Percentiles rank a stretch among this genome's conserved stretches.
These are phyloP conservation scores for Thamnophis elegans DNA, from an alignment of 2,797 vertebrate genomes.

Conservation along the genomic window DNA sequence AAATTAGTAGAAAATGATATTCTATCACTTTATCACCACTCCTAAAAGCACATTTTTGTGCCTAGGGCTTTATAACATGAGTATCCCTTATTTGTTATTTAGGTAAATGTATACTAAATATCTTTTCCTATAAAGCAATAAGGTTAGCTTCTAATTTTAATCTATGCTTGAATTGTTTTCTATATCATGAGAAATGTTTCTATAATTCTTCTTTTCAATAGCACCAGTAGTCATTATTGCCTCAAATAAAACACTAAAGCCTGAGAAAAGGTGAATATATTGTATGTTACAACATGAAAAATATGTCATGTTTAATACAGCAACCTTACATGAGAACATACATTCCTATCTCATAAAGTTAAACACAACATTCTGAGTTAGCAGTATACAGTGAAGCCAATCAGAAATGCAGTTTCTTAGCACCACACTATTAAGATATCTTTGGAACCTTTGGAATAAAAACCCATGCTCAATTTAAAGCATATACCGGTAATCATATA, in stretches of 20 bases:
- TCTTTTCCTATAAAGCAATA: background rate
- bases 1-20: background rate
- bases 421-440: conserved; percentile 46
- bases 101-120: background rate
- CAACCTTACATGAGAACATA: background rate
- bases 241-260: background rate
- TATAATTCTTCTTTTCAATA: background rate
- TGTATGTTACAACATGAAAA: background rate
- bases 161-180: background rate
- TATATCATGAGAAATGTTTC: background rate
- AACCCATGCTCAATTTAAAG: conserved; percentile 45
- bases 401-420: conserved; percentile 37
- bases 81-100: background rate
- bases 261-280: background rate
- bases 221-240: background rate
- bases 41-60: background rate
- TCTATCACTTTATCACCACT: background rate
- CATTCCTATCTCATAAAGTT: background rate
- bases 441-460: conserved; percentile 20
- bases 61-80: background rate
- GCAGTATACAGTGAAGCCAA: background rate
- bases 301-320: background rate
- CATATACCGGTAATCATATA: conserved; percentile 42
- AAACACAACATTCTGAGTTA: background rate
- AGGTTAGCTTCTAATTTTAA: background rate